Base-by-base conservation (phyloP, 2,113 vertebrate genomes). In the Tupaia chinensis region DNA sequence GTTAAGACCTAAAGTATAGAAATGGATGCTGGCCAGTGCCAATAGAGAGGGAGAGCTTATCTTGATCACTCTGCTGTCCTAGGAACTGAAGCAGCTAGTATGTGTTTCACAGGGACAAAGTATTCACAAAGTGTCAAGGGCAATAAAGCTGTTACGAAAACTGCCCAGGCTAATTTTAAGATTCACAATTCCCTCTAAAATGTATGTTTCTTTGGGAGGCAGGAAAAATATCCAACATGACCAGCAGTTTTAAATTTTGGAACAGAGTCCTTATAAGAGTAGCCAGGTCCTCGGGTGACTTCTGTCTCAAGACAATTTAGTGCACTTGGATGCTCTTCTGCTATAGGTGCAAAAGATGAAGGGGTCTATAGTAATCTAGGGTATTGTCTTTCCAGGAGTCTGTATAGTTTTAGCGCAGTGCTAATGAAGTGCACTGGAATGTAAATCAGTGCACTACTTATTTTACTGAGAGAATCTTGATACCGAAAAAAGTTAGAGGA, bases 391-490 rank as follows among this genome's bases (percentile, higher is more conserved):
- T 78, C 17, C 72, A 65, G 19, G 22, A 69, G 9, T 74, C 34
- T 15, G 0, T 68, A 66, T 16, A 8, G 5, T 66, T 89, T 80
- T 27, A 68, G 54, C 7, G 0, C 25, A 34, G 13, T 32, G 27
- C 44, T 65, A 58, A 61, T 10, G 19, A 77, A 93, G 20, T 80
- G 23, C 23, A 70, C 16, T 1, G 16, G 56, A 69, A 93, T 66
- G 56, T 87, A 77, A 95, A 94, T 92, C 72, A 84, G 69, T 68
- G 29, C 16, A 68, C 32, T 91, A n/a, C 25, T 84, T 82, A 65
- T 23, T 92, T 96, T 70, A 74, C 44, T 4, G 2, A 85, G 70
- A 74, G 92, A 74, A 72, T 87, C 58, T 92, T 85, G 72, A 76
- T 58, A 72, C 74, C 4, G 13, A 27, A 29, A 63, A 87, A 93